Base-by-base conservation (phyloP, 1,140 invertebrate genomes). In the Hyposmocoma kahamanoa region DNA sequence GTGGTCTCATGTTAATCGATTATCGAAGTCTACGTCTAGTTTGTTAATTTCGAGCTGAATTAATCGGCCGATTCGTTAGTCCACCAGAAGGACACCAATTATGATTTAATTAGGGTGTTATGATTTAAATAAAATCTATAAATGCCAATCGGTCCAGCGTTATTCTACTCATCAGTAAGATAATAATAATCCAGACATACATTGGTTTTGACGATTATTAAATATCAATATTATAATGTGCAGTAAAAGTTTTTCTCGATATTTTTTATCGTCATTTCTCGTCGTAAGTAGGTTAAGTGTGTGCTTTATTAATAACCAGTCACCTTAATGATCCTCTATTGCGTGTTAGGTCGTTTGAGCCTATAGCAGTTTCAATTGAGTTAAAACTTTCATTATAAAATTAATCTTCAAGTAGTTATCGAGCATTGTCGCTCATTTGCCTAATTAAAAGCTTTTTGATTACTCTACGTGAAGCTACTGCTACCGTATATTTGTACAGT, bases 1-100 rank as follows among this genome's bases (percentile, higher is more conserved):
- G 81, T 84, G 81, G 81, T 84, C 78, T 84, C 81, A 54, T 62
- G 78, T 84, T 84, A 84, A 81, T 79, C 62, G 47, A 76, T 79
- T 76, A 79, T 75, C 66, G 62, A 72, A 66, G 55, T 54, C 75
- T 82, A 81, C 77, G 55, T 51, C 56, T 62, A 71, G 74, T 84
- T 62, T 71, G 76, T 84, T 82, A 81, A 80, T 77, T 78, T 77
- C 50, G 73, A 76, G 67, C 67, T 74, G 68, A 72, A 69, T 73
- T 76, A 72, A 67, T 74, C 43, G 73, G 72, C 71, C 70, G 70
- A 70, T 65, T 54, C 54, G 73, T 81, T 84, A 81, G 76, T 76
- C 74, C 71, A 84, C 77, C 80, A 71, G 56, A 61, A 72, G 66
- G 50, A 74, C 75, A 84, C 80, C 80, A 81, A 67, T 57, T 56